These are phyloP conservation scores for Acheta domesticus DNA, from an alignment of 2,888 invertebrate genomes.

Conservation along the genomic window DNA sequence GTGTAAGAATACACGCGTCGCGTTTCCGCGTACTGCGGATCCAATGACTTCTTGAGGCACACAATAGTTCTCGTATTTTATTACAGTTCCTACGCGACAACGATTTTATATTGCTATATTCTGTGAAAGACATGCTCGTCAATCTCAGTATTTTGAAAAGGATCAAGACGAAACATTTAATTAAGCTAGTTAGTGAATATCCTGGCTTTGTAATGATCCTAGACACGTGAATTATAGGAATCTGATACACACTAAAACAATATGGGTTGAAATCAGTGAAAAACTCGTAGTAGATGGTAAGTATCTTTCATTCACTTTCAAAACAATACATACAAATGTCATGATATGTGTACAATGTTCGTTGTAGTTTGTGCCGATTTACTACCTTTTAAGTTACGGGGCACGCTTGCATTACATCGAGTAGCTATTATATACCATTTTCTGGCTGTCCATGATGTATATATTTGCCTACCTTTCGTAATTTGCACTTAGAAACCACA, in stretches of 20 bases:
- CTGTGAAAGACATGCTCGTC: not conserved
- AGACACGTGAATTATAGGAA: not conserved
- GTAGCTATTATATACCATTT: not conserved
- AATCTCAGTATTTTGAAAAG: slow-evolving; percentile 18
- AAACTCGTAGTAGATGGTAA: not conserved
- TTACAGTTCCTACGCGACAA: slow-evolving; percentile 4
- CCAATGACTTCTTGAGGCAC: slow-evolving; percentile 9
- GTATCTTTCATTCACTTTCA: slow-evolving; percentile 5
- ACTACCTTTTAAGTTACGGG: not conserved
- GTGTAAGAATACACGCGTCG: not conserved
- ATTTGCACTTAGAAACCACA: not conserved
- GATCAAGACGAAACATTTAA: slow-evolving; percentile 18
- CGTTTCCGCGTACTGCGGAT: not conserved
- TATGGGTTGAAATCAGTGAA: slow-evolving; percentile 10
- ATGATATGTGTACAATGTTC: not conserved
- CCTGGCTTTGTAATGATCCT: slow-evolving; percentile 18
- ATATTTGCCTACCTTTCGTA: not conserved
- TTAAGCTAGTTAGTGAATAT: slow-evolving; percentile 18
- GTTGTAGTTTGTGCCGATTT: not conserved
- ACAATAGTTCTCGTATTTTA: not conserved
- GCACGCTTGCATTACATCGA: too few species aligned
- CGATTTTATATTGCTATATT: not conserved
- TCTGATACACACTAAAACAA: not conserved
- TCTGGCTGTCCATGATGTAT: not conserved
- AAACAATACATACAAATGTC: slow-evolving; percentile 1